A percentile compares a stretch with the other conserved stretches of the same genome.
Evolutionary conservation across 2,888 invertebrate genomes (phyloP).

Genomic region (Thera obeliscata): DNA sequence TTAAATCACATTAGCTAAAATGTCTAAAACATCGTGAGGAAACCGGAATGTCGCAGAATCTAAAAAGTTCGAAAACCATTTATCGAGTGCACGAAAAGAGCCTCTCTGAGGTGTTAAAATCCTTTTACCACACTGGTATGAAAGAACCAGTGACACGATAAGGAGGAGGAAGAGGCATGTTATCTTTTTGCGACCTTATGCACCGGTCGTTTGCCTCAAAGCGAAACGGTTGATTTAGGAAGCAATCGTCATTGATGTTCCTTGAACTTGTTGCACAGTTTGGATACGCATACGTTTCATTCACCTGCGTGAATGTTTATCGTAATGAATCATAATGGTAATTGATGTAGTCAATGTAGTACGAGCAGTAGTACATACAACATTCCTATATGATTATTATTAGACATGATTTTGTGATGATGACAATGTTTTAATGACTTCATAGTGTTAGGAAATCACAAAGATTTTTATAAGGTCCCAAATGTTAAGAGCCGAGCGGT

Average conservation of each 20-base stretch:
- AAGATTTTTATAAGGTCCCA: too few relatives aligned
- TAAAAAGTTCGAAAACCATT: too few relatives aligned
- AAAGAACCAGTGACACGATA: too few relatives aligned
- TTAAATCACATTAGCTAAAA: too few relatives aligned
- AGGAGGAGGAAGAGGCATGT: not conserved
- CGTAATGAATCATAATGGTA: constrained; percentile 29
- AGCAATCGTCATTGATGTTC: constrained; percentile 49
- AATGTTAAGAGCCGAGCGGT: too few relatives aligned
- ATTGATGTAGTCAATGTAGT: constrained; percentile 18
- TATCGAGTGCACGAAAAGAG: too few relatives aligned
- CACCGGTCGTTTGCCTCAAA: constrained; percentile 39
- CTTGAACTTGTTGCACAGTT: constrained; percentile 61
- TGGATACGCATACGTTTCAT: constrained; percentile 31
- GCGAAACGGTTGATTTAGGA: constrained; percentile 47
- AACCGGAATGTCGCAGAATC: too few relatives aligned
- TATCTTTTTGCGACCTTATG: constrained; percentile 8
- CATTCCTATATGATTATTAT: not conserved
- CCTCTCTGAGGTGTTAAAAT: too few relatives aligned
- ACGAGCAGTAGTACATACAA: not conserved
- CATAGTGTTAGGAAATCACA: too few relatives aligned
- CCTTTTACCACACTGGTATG: too few relatives aligned
- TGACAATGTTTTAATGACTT: too few relatives aligned
- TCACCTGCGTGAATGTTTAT: constrained; percentile 26
- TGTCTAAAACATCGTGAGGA: too few relatives aligned
- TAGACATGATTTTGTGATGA: not conserved